These are phyloP conservation scores for Gryon sp. DNA, from an alignment of 1,140 invertebrate species.

Conservation along the genomic window DNA sequence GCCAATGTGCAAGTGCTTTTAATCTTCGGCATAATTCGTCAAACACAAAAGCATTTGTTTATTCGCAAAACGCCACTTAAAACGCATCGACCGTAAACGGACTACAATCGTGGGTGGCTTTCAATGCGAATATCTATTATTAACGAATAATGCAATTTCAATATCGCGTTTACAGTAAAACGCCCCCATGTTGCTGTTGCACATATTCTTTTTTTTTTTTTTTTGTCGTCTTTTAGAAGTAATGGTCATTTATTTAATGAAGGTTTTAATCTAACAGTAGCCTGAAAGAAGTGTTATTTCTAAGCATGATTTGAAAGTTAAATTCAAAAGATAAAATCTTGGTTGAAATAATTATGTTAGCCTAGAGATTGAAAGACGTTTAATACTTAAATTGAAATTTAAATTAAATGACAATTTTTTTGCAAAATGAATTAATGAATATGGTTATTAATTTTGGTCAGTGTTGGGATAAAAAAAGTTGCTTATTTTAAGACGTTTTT, in stretches of 20 bases:
- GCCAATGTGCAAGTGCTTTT: slow-evolving; percentile 10
- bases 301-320: too few species aligned
- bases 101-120: slow-evolving; percentile 34
- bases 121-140: slow-evolving; percentile 60
- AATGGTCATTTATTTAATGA: slow-evolving; percentile 8
- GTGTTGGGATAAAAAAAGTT: too few species aligned
- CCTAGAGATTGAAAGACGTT: too few species aligned
- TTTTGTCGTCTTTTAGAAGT: background rate
- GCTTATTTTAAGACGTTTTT: too few species aligned
- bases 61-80: slow-evolving; percentile 36
- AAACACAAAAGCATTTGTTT: slow-evolving; percentile 39
- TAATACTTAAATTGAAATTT: too few species aligned
- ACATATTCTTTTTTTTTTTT: too few species aligned
- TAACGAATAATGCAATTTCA: slow-evolving; percentile 46
- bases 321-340: too few species aligned
- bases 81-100: slow-evolving; percentile 25
- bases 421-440: too few species aligned
- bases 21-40: slow-evolving; percentile 39
- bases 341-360: too few species aligned
- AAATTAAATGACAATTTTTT: too few species aligned
- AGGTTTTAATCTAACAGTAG: slow-evolving; percentile 1
- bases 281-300: too few species aligned
- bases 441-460: too few species aligned
- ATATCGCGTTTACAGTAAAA: slow-evolving; percentile 21
- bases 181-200: slow-evolving; percentile 13